Evolutionary conservation across 2,797 vertebrate species (phyloP).

Genomic region (Periparus ater): DNA sequence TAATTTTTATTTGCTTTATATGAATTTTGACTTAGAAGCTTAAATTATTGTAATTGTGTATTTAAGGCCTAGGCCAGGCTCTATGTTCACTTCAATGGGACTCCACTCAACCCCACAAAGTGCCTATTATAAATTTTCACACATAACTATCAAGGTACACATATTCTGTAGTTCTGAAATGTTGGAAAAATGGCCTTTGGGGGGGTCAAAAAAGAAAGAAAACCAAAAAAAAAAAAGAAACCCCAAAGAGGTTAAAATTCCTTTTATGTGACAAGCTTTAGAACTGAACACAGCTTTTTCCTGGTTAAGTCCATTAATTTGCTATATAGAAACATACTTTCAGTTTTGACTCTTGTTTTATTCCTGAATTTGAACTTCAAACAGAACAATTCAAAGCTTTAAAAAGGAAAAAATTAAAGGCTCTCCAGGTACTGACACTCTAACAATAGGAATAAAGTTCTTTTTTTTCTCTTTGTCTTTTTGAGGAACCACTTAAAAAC

Average conservation of each 20-base stretch:
- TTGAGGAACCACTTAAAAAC: constrained; percentile 14
- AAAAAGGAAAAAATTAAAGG: constrained; percentile 36
- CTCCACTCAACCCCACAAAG: neutral
- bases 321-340: neutral
- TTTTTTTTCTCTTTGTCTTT: neutral
- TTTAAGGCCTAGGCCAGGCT: neutral
- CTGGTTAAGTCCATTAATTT: constrained; percentile 21
- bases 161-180: neutral
- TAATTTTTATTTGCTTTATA: constrained; percentile 17
- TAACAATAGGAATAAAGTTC: neutral
- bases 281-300: constrained; percentile 12
- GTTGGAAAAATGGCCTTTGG: neutral
- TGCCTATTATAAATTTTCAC: neutral
- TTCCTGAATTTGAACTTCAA: constrained; percentile 42
- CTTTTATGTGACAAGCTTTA: constrained; percentile 17
- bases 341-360: constrained; percentile 35
- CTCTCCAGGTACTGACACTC: constrained; percentile 43
- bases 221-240: neutral
- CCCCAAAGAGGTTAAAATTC: neutral
- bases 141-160: neutral
- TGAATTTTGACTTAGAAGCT: neutral
- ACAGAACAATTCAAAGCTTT: constrained; percentile 30
- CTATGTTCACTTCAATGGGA: neutral
- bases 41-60: constrained; percentile 27
- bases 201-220: neutral